Evolutionary conservation across 1,140 invertebrate genomes (phyloP).

Genomic region (Hesperophylax magnus): DNA sequence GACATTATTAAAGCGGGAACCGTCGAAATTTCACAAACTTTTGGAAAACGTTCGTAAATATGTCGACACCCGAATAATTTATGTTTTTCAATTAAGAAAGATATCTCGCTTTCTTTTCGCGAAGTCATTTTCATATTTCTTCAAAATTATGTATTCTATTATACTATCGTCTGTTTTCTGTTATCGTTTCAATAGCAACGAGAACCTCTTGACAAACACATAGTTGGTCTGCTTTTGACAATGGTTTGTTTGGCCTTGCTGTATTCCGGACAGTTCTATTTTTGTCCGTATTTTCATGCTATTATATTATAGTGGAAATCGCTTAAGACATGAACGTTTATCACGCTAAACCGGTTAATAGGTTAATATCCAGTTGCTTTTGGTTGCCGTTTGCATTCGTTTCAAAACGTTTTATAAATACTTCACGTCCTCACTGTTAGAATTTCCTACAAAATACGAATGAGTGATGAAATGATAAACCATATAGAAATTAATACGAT

Average conservation of each 20-base stretch:
- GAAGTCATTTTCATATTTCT: background rate
- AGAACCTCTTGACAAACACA: background rate
- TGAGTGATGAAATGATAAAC: too few relatives aligned
- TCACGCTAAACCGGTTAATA: too few relatives aligned
- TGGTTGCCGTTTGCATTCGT: too few relatives aligned
- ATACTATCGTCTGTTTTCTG: background rate
- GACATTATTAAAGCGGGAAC: background rate
- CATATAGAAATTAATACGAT: too few relatives aligned
- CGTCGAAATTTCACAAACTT: background rate
- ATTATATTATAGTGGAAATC: too few relatives aligned
- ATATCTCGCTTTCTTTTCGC: background rate
- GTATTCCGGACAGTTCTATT: too few relatives aligned
- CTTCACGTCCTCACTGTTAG: too few relatives aligned
- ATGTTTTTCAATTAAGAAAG: conserved; percentile 7
- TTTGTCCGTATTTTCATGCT: too few relatives aligned
- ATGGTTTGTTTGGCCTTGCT: background rate
- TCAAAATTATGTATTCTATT: background rate
- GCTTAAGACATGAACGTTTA: too few relatives aligned
- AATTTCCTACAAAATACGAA: too few relatives aligned
- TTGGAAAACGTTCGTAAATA: conserved; percentile 3
- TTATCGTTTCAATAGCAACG: background rate
- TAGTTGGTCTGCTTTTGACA: background rate
- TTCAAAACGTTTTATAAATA: too few relatives aligned
- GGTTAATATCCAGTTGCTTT: too few relatives aligned
- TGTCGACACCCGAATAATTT: background rate